Evolutionary conservation across 2,113 vertebrate species (phyloP).

Genomic region (Argyrosomus japonicus): DNA sequence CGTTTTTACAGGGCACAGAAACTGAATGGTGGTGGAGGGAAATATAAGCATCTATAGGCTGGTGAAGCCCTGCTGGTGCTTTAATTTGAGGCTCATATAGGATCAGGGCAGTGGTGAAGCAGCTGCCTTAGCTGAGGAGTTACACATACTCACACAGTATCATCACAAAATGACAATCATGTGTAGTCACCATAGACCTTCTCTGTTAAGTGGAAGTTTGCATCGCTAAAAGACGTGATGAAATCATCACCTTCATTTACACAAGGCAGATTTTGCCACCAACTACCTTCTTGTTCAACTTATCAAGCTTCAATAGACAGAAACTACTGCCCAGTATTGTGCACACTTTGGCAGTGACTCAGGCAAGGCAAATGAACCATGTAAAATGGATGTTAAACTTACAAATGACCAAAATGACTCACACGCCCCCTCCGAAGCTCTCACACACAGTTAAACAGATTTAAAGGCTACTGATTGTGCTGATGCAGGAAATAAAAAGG

Average conservation of each 20-base stretch:
- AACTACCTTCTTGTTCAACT: neutral
- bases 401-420: conserved; percentile 1
- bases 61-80: conserved; percentile 17
- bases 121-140: neutral
- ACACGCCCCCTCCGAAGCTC: too few species aligned
- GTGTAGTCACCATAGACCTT: too few species aligned
- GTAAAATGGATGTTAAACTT: conserved; percentile 19
- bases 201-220: too few species aligned
- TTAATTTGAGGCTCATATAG: conserved; percentile 41
- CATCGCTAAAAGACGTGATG: neutral
- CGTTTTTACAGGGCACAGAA: conserved; percentile 44
- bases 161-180: neutral
- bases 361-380: neutral
- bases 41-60: conserved; percentile 40
- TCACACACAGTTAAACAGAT: conserved; percentile 6
- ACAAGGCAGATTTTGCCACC: conserved; percentile 5
- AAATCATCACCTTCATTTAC: conserved; percentile 1
- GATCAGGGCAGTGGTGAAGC: conserved; percentile 5
- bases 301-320: neutral
- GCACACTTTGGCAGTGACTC: conserved; percentile 1
- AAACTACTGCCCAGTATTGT: neutral
- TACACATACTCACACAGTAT: neutral
- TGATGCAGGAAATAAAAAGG: conserved; percentile 26
- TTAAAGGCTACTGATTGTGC: conserved; percentile 5
- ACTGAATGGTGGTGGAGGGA: conserved; percentile 29